A percentile compares a stretch with the other conserved stretches of the same genome.
Conservation (phyloP, 1,140 invertebrate species). For the Zophobas morio region DNA sequence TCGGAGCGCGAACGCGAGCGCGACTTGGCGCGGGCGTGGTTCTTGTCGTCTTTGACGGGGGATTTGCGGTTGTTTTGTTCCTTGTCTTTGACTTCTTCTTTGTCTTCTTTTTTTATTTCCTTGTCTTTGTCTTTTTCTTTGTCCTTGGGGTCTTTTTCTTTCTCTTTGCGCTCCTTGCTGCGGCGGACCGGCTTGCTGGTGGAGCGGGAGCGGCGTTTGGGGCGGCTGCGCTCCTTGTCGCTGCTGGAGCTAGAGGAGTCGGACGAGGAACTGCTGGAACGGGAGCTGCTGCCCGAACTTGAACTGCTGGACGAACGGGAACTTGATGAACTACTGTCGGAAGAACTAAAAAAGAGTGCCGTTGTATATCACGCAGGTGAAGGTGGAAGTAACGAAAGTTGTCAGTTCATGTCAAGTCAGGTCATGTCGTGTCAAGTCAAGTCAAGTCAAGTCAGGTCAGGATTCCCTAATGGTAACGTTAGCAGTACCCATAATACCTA, state of each 20-base stretch:
- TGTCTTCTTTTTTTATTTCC: constrained; percentile 69
- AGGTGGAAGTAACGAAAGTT: too few species aligned
- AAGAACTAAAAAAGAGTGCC: constrained; percentile 72
- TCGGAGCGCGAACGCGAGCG: constrained; percentile 70
- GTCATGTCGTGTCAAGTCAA: too few species aligned
- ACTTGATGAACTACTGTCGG: constrained; percentile 80
- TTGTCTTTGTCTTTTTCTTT: constrained; percentile 71
- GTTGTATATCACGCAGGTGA: too few species aligned
- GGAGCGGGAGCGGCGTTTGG: constrained; percentile 69
- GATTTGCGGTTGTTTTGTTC: constrained; percentile 69
- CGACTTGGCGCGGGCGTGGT: constrained; percentile 71
- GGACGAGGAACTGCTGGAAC: constrained; percentile 80
- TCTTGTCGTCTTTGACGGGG: constrained; percentile 72
- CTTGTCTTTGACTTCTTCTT: constrained; percentile 70
- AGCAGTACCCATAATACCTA: too few species aligned
- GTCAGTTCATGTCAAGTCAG: too few species aligned
- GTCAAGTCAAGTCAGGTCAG: too few species aligned
- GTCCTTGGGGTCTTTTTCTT: constrained; percentile 66
- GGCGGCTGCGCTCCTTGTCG: constrained; percentile 72
- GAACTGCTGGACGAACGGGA: constrained; percentile 75
- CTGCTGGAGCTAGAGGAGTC: constrained; percentile 72
- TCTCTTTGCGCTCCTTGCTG: constrained; percentile 69
- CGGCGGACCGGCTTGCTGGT: constrained; percentile 66
- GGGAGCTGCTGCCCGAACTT: constrained; percentile 81
- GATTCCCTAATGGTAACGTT: too few species aligned